Conservation (phyloP, 2,113 vertebrate genomes). For the Mastomys coucha region DNA sequence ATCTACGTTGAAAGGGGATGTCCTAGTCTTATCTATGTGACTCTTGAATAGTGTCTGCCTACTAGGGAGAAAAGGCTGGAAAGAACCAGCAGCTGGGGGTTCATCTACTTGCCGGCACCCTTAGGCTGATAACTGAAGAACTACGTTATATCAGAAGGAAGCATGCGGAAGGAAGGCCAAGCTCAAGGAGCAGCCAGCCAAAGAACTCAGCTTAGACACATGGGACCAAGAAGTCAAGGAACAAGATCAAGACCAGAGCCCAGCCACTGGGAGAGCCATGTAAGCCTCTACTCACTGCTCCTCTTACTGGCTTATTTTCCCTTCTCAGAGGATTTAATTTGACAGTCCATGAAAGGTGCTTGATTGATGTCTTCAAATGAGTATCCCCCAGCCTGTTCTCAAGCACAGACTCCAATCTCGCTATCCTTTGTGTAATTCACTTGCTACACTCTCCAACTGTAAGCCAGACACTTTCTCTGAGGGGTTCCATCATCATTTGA, state of each 20-base stretch:
- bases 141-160: neutral
- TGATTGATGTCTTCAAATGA: conserved; percentile 12
- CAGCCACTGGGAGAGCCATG: neutral
- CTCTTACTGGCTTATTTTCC: conserved; percentile 32
- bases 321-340: neutral
- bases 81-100: neutral
- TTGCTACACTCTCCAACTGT: neutral
- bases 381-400: neutral
- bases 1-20: neutral
- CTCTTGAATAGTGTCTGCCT: neutral
- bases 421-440: neutral
- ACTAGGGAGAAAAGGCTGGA: neutral
- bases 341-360: neutral
- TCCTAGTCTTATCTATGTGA: neutral
- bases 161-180: neutral
- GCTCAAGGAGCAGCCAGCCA: neutral
- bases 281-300: neutral
- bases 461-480: conserved; percentile 12
- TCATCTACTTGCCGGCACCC: neutral
- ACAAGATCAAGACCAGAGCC: conserved; percentile 9
- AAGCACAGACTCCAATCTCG: neutral
- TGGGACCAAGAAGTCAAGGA: neutral
- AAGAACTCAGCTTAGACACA: neutral
- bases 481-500: neutral
- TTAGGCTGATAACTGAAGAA: neutral